Base-by-base conservation (phyloP, 2,888 invertebrate genomes). In the Artemia sp. region DNA sequence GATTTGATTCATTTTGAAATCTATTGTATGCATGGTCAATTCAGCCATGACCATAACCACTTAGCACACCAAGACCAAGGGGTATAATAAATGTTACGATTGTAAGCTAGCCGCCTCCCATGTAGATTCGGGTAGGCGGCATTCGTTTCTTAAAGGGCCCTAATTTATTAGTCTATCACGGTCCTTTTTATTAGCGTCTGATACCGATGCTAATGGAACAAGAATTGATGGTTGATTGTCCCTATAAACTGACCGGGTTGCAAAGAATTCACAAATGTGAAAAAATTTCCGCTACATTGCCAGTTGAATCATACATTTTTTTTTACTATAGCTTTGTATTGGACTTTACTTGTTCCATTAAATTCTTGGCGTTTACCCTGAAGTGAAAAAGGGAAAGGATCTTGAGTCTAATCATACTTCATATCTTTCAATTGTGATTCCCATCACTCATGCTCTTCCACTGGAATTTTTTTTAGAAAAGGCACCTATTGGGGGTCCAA, bases 41-140 rank as follows among this genome's bases (percentile, higher is more conserved):
- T 24, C 24, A 58, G 24, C 14, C 64, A 58, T 58, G 64, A 58
- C 64, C 64, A 58, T 58, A n/a, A 19, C 64, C 64, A 24, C 64
- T 58, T 58, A 58, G 64, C 64, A 58, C 64, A 58, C 24, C n/a
- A 38, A 38, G 38, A 38, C 38, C 38, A 38, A 38, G 38, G 24
- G 64, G 64, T 24, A 58, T 58, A 58, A 58, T 58, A 58, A 58
- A 58, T 24, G 14, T 58, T 58, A 58, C 64, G 64, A 58, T 58
- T 58, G n/a, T n/a, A 58, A 24, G 24, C 24, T 24, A n/a, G 64
- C 64, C 64, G 64, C 64, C 64, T 58, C 64, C 64, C 64, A 58
- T 58, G 64, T 58, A 58, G 64, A 58, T 58, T 58, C 64, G 64
- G 64, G 64, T 58, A 58, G 64, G 64, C 64, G 64, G 64, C 64